These are phyloP conservation scores for Capitulum mitella DNA, from an alignment of 2,888 invertebrate species.

Conservation along the genomic window DNA sequence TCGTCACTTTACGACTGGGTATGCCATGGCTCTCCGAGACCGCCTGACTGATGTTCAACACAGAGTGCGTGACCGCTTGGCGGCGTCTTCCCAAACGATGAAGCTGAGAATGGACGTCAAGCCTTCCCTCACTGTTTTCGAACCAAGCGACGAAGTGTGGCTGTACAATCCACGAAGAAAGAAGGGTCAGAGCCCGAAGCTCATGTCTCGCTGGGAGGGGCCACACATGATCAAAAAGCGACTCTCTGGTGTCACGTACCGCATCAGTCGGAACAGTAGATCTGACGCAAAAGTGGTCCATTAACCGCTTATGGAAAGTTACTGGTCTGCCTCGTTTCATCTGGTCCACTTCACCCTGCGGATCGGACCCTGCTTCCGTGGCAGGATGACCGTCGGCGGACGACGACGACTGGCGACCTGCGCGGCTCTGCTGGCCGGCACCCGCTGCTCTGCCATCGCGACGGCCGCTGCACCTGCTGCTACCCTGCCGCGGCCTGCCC, in stretches of 20 bases:
- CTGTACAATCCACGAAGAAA: not conserved
- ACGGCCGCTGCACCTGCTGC: no score
- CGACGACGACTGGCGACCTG: no score
- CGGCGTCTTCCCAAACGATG: not conserved
- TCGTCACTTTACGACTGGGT: not conserved
- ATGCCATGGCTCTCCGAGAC: not conserved
- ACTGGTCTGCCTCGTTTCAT: no score
- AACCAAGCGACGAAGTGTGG: not conserved
- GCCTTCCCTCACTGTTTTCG: not conserved
- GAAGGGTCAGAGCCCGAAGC: not conserved
- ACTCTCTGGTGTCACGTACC: not conserved
- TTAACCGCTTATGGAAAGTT: no score
- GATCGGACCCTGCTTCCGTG: no score
- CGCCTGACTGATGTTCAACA: not conserved
- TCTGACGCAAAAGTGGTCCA: no score
- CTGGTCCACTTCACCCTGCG: no score
- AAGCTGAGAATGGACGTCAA: not conserved
- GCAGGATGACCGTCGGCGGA: no score
- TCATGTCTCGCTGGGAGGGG: not conserved
- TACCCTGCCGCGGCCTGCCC: no score
- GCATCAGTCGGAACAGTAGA: no score
- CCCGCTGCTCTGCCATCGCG: no score
- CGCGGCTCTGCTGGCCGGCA: no score
- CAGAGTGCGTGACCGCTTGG: not conserved
- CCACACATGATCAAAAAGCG: not conserved